Conservation (phyloP, 2,797 vertebrate genomes). For the Orestias chungarensis region DNA sequence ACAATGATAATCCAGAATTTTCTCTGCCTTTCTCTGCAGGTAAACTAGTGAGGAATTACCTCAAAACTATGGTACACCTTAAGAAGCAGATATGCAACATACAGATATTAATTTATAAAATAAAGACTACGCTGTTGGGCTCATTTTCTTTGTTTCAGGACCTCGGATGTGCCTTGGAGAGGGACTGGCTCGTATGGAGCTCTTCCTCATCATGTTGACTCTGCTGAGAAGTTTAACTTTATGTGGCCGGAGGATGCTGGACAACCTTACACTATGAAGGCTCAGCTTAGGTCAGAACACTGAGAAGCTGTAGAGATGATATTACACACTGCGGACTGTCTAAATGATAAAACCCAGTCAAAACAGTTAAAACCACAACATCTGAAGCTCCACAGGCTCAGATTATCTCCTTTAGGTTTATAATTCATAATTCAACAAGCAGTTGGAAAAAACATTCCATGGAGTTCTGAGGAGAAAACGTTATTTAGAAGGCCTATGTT, state of each 20-base stretch:
- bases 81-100: too few relatives aligned
- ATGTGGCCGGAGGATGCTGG: constrained; percentile 58
- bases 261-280: constrained; percentile 58
- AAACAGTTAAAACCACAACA: too few relatives aligned
- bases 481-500: too few relatives aligned
- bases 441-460: too few relatives aligned
- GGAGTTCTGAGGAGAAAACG: too few relatives aligned
- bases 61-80: too few relatives aligned
- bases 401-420: too few relatives aligned
- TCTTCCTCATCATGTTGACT: constrained; percentile 75
- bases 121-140: background rate
- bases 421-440: too few relatives aligned
- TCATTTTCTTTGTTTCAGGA: constrained; percentile 66
- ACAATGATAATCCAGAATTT: constrained; percentile 77
- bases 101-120: background rate
- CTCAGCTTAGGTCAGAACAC: constrained; percentile 37
- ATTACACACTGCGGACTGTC: too few relatives aligned
- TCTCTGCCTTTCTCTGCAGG: constrained; percentile 81
- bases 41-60: constrained; percentile 16
- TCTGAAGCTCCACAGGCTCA: too few relatives aligned
- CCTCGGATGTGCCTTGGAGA: constrained; percentile 78
- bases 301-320: background rate
- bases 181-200: constrained; percentile 80
- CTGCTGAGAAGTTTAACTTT: constrained; percentile 74
- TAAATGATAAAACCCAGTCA: too few relatives aligned